Percentiles rank a stretch among this genome's conserved stretches.
Evolutionary conservation across 2,797 vertebrate genomes (phyloP).

Genomic region (Acanthis flammea): DNA sequence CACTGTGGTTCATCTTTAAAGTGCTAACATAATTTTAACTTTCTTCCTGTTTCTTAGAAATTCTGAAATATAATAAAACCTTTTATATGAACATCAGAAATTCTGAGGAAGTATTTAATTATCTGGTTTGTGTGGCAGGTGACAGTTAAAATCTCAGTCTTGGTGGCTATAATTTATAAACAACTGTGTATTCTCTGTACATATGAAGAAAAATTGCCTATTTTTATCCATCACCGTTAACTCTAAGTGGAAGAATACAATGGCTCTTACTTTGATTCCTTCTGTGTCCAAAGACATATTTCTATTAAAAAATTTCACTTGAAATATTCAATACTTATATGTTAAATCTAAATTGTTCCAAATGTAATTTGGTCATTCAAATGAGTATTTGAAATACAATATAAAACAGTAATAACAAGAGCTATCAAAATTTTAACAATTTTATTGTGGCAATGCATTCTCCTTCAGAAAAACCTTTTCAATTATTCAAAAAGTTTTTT

Average conservation of each 20-base stretch:
- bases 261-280: background rate
- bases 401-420: background rate
- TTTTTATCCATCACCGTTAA: background rate
- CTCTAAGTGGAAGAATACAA: background rate
- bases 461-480: background rate
- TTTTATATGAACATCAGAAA: background rate
- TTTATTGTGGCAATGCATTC: background rate
- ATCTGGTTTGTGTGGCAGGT: background rate
- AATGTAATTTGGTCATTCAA: background rate
- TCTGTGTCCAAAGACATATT: background rate
- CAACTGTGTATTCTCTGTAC: background rate
- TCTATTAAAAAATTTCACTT: background rate
- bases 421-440: background rate
- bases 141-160: background rate
- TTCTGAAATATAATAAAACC: background rate
- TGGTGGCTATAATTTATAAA: background rate
- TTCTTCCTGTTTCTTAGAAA: background rate
- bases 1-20: background rate
- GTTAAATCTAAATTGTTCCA: background rate
- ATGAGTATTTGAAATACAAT: background rate
- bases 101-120: background rate
- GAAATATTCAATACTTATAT: background rate
- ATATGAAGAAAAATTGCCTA: background rate
- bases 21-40: background rate
- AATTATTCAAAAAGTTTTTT: background rate